Base-by-base conservation (phyloP, 2,888 invertebrate species). In the Galeruca laticollis region DNA sequence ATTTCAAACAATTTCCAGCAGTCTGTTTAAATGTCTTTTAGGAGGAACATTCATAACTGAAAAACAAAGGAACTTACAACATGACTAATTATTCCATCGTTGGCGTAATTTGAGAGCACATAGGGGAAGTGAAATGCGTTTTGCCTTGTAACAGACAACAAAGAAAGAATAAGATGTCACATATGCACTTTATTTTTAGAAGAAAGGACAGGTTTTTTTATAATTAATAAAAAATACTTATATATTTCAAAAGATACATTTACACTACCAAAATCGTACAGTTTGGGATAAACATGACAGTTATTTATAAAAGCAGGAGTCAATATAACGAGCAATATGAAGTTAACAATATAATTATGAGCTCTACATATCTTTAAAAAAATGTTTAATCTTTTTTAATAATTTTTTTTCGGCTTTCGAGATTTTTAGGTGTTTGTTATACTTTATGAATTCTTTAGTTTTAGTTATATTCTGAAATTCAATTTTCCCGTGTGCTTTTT, bases 41-140 rank as follows among this genome's bases (percentile, higher is more conserved):
- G 21, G 26, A n/a, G 15, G 10, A 54, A 31, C 31, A 54, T 54
- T 54, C 26, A 15, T 54, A 31, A 31, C 26, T 54, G n/a, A 54
- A 31, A 54, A 31, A 54, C 54, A 54, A 54, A 31, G n/a, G 26
- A 15, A 54, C 31, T 54, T 20, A 43, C 3, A 49, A 49, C 49
- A 49, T 54, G 18, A 54, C 54, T 54, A 54, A 54, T 54, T 54
- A 54, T n/a, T 54, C n/a, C 54, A 54, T 54, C 26, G 31, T 31
- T 54, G 54, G 47, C 52, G 52, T 52, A 52, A 52, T 52, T 52
- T 52, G 52, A 52, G 52, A 26, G 26, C 9, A 10, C 21, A 26
- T 52, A 52, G 52, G 52, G 52, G 52, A 52, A 11, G 52, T 52
- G 11, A 52, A 52, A 52, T 52, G 13, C 13, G 26, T 15, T 52